Evolutionary conservation across 2,797 vertebrate genomes (phyloP).

Genomic region (Emys orbicularis): DNA sequence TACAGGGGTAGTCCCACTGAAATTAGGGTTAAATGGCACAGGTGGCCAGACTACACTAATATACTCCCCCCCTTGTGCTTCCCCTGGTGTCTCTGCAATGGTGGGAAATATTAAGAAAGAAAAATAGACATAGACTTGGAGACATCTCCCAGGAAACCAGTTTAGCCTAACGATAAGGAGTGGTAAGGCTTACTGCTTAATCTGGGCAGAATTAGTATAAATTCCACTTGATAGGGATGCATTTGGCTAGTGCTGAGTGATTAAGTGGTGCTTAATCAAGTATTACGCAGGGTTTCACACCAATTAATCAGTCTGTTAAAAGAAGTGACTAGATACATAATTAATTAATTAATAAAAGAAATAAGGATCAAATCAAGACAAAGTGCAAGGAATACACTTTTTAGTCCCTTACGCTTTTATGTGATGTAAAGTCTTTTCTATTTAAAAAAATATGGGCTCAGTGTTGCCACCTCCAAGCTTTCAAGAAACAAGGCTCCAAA

Average conservation of each 20-base stretch:
- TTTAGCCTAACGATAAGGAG: neutral
- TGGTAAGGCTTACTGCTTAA: neutral
- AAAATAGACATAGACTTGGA: neutral
- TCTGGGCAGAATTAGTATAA: neutral
- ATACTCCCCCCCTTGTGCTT: too few relatives aligned
- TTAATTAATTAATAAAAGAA: neutral
- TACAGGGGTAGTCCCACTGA: neutral
- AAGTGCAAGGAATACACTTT: neutral
- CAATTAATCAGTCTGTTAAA: neutral
- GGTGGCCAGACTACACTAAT: neutral
- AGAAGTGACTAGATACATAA: neutral
- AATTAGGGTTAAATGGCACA: neutral
- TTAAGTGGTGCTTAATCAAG: neutral
- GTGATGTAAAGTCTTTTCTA: neutral
- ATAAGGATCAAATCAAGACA: neutral
- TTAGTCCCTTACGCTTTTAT: neutral
- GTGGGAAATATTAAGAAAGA: neutral
- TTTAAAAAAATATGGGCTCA: neutral
- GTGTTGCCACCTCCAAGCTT: neutral
- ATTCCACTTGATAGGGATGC: neutral
- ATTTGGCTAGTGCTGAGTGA: neutral
- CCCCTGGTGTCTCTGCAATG: neutral
- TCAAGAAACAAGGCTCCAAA: neutral
- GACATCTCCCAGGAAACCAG: neutral
- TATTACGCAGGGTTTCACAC: neutral